phyloP scores from a whole-genome alignment of 2,888 invertebrate species.

The Leuctra nigra region DNA sequence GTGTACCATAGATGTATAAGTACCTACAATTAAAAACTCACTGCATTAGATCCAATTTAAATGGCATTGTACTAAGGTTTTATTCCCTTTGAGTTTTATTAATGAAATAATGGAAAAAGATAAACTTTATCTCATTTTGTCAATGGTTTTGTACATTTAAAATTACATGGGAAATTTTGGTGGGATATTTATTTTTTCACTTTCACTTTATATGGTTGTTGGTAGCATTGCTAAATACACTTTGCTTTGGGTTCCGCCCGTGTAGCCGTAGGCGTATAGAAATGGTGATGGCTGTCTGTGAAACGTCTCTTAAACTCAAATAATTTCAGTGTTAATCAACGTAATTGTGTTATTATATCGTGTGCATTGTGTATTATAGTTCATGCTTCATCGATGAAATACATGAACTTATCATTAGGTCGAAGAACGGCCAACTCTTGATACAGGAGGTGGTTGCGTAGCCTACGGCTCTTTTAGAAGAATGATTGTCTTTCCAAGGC shows the following conservation, averaged over 20 bases:
- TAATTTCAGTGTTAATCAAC: neutral
- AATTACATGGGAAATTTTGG: neutral
- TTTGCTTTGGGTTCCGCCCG: neutral
- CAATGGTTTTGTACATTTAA: too few species aligned
- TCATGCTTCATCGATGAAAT: neutral
- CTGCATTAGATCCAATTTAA: too few species aligned
- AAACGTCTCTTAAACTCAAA: neutral
- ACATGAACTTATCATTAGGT: neutral
- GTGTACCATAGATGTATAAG: too few species aligned
- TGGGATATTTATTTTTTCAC: neutral
- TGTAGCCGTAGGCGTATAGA: neutral
- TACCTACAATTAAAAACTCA: too few species aligned
- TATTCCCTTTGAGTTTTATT: too few species aligned
- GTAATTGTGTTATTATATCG: neutral
- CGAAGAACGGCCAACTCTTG: neutral
- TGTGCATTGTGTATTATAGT: neutral
- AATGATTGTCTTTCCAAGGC: slow-evolving; percentile 7
- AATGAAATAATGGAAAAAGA: too few species aligned
- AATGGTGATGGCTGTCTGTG: neutral
- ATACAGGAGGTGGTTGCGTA: neutral
- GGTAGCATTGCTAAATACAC: neutral
- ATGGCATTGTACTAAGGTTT: too few species aligned
- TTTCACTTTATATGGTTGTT: neutral
- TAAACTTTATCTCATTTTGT: too few species aligned
- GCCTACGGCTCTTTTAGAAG: neutral